Base-by-base conservation (phyloP, 2,888 invertebrate species). In the Mesorhabditis spiculigera region DNA sequence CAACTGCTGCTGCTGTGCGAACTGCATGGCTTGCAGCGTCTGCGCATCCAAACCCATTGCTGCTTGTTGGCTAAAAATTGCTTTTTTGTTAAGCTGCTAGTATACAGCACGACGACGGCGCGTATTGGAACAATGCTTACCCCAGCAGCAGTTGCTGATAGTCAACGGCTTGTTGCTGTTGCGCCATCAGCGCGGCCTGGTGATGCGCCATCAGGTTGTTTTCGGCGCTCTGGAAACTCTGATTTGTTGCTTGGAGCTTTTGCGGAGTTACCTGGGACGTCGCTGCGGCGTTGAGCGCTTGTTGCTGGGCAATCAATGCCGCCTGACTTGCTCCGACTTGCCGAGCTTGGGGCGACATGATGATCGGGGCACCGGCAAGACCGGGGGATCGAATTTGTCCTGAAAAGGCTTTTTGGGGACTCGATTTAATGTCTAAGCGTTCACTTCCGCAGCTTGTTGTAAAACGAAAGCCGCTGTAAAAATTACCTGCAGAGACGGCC, bases 341-440 rank as follows among this genome's bases (percentile, higher is more conserved):
- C 4, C 79, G 81, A 62, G 77, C 71, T 63, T 73, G 70, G 4
- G 81, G 81, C 63, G 77, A 78, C 79, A 81, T 77, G 45, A 81
- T 80, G 72, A 81, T 77, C 13, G 81, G 81, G 6, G 81, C 80
- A 50, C 81, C 81, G 58, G 77, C 79, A 5, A n/a, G 8, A 4
- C 28, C 41, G 16, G 58, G 61, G 50, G 5, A 61, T 50, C 13
- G 67, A 50, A 50, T 50, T 50, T 50, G 58, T 50, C 58, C 58
- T 50, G n/a, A n/a, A 50, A 50, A n/a, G 28, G 28, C 28, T 28
- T 28, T 28, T 50, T 50, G 58, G n/a, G n/a, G n/a, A 50, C n/a
- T 50, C n/a, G 8, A n/a, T n/a, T 50, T 50, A 50, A 50, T 13
- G n/a, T 2, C 44, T 75, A 69, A 43, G 73, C 72, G 6, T 75